A percentile compares a stretch with the other conserved stretches of the same genome.
Conservation (phyloP, 2,113 vertebrate genomes). For the Chloroceryle aenea region DNA sequence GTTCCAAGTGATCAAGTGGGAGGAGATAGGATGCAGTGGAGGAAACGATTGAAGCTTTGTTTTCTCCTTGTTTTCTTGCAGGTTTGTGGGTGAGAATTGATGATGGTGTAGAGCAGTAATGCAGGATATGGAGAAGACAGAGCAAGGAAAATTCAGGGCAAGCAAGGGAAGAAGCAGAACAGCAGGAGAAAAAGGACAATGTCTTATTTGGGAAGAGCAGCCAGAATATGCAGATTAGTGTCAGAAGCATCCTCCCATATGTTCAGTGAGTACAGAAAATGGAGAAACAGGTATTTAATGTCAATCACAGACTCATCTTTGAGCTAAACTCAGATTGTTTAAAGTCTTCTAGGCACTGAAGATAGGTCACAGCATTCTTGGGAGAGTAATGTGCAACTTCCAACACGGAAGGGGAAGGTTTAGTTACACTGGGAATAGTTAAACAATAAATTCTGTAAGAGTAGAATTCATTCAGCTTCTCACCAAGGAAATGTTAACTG, state of each 20-base stretch:
- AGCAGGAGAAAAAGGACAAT: not conserved
- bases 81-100: not conserved
- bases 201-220: not conserved
- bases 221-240: not conserved
- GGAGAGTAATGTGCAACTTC: not conserved
- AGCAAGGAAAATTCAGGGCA: not conserved
- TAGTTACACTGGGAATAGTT: not conserved
- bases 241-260: not conserved
- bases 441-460: not conserved
- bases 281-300: not conserved
- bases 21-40: not conserved
- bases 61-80: not conserved
- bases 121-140: not conserved
- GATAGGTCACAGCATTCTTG: not conserved
- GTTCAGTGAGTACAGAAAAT: not conserved
- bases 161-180: not conserved
- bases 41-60: not conserved
- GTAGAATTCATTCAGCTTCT: slow-evolving; percentile 11
- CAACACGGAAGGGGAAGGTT: not conserved
- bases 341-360: not conserved
- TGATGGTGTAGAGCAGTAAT: not conserved
- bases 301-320: not conserved
- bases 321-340: not conserved
- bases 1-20: not conserved
- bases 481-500: not conserved